Evolutionary conservation across 2,797 vertebrate genomes (phyloP), one percentile per base, ranked within the genome.

Genomic region (Hippopotamyrus pictus): DNA sequence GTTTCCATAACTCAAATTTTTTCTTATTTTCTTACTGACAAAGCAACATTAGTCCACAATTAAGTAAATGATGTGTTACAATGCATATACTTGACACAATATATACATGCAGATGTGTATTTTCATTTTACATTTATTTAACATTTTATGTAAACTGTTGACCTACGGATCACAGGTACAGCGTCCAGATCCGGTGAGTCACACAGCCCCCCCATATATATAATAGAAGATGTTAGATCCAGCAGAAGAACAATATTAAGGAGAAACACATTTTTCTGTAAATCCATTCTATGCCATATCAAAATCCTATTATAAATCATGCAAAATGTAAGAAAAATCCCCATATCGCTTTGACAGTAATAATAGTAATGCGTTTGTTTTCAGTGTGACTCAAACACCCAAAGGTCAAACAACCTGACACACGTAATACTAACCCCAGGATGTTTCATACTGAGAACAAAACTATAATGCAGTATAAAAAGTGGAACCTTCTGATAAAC

Each of bases 291-390:
- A 37, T 79, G 41, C 41, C 14, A 82, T 19, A 85, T 85, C 4
- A 51, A 48, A 51, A 29, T 84, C 82, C 8, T 84, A 22, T 50
- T 84, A 84, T 84, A 84, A 33, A 83, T 83, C 9, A 48, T 83
- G 46, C 2, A 0, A 57, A 87, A 87, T 29, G 46, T 19, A 69
- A 88, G 48, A 92, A 65, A 93, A 95, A 92, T 91, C 92, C 91
- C 94, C 93, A 14, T 59, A 29, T 22, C 5, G 0, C 5, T 19
- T 44, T 69, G 50, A 69, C n/a, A 69, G 87, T 88, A 48, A 65
- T 65, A 88, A 48, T 19, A n/a, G 87, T 14, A 69, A 65, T 17
- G 41, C 0, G n/a, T 50, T 59, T 87, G 54, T 33, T 54, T 48
- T 69, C 9, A 46, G 11, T 37, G 59, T 48, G 37, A 65, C 57